Conservation (phyloP, 2,113 vertebrate species). For the Antennarius striatus region DNA sequence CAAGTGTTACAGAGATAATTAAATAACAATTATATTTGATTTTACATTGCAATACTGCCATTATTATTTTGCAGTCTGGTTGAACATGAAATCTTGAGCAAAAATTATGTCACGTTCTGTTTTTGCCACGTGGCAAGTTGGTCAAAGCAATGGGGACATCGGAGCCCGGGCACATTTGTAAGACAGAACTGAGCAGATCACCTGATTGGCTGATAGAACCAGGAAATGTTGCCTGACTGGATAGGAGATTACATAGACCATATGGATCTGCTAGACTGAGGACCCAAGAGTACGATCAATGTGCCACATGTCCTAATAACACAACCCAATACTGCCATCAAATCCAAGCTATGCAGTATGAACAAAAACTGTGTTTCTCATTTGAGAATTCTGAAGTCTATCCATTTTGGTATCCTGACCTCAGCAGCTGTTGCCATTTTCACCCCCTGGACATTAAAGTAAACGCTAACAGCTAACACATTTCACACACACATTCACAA, state of each 20-base stretch:
- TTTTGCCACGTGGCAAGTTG: slow-evolving; percentile 15
- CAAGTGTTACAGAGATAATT: not conserved
- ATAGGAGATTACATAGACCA: slow-evolving; percentile 56
- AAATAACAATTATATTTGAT: too few relatives aligned
- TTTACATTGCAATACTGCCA: not conserved
- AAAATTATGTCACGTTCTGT: slow-evolving; percentile 5
- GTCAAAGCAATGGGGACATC: slow-evolving; percentile 13
- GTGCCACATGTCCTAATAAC: slow-evolving; percentile 24
- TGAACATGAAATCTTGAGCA: not conserved
- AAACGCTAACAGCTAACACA: slow-evolving; percentile 20
- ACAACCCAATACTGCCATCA: not conserved
- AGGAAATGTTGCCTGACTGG: slow-evolving; percentile 44
- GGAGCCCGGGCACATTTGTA: slow-evolving; percentile 32
- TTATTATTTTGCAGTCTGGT: not conserved
- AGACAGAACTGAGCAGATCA: slow-evolving; percentile 30
- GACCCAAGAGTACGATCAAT: slow-evolving; percentile 28
- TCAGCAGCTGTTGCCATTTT: slow-evolving; percentile 22
- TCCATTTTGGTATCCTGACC: not conserved
- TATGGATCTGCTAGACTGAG: slow-evolving; percentile 51
- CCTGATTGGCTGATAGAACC: slow-evolving; percentile 48
- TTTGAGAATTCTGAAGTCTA: too few relatives aligned
- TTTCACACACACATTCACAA: not conserved
- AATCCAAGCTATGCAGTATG: too few relatives aligned
- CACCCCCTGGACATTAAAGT: not conserved
- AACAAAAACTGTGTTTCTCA: too few relatives aligned